Percentiles rank a stretch among this genome's conserved stretches.
These are phyloP conservation scores for Lepus americanus DNA, from an alignment of 2,113 vertebrate genomes.

Conservation along the genomic window DNA sequence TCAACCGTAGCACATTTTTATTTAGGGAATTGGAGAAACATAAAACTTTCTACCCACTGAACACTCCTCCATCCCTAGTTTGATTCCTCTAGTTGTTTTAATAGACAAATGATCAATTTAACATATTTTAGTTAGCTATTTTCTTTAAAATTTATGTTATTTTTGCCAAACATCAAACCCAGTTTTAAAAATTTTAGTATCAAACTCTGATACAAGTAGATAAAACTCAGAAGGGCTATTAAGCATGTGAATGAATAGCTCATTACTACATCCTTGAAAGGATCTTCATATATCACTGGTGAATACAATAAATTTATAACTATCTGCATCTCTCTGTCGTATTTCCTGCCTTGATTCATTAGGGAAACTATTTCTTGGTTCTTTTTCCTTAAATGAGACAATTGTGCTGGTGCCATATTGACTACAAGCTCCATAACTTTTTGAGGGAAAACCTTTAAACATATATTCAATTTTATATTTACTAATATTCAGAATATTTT, in stretches of 20 bases:
- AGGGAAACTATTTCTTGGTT: background rate
- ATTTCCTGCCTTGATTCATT: background rate
- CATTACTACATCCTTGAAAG: background rate
- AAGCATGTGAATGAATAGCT: background rate
- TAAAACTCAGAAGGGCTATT: background rate
- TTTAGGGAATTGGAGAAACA: background rate
- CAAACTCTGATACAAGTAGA: background rate
- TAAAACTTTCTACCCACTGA: background rate
- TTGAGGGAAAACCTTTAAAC: background rate
- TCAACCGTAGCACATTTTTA: background rate
- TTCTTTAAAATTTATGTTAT: background rate
- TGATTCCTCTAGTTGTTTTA: background rate
- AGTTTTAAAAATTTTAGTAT: background rate
- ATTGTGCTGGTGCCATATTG: background rate
- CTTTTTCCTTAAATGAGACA: background rate
- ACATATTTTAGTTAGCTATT: background rate
- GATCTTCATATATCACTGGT: background rate
- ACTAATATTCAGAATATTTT: background rate
- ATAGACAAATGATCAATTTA: background rate
- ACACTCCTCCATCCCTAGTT: accelerated
- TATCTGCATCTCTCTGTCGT: background rate
- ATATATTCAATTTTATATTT: background rate
- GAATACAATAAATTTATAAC: background rate
- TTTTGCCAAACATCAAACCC: background rate
- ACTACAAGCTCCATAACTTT: background rate